Evolutionary conservation across 2,797 vertebrate genomes (phyloP), one percentile per base, ranked within the genome.

Genomic region (Heterohyrax brucei): DNA sequence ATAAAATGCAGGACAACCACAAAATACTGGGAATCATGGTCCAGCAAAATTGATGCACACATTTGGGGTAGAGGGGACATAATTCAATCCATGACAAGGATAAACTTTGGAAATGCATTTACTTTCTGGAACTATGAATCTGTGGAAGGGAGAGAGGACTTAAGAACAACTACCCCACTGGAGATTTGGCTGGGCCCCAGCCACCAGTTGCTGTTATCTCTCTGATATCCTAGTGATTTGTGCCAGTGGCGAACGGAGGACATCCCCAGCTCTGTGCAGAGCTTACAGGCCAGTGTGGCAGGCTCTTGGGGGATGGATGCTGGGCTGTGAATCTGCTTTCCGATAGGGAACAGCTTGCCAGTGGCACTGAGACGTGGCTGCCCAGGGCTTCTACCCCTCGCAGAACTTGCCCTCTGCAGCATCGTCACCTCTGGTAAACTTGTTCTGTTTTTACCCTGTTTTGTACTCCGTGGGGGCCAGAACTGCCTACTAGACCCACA

Each of bases 291-390:
- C 7, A 13, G 59, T 6, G 10, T 44, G 19, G 77, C 70, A 59
- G 53, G 28, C 2, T 39, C 68, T 7, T 56, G 3, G 1, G 1
- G 19, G 1, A 3, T 3, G 1, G 16, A 10, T 0, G 46, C 26
- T 24, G 53, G 21, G 56, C 59, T 46, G 2, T 9, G 59, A 22
- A 16, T 21, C n/a, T 24, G 16, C 10, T 2, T 16, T 64, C 87
- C 6, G 12, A 6, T 12, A 0, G 3, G 81, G 30, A 84, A 46
- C 26, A 56, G 61, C 81, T 81, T 39, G 56, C 4, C 24, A 26
- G 33, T n/a, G 39, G 87, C 68, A 4, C 44, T 16, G 18, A 64
- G 77, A 33, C 28, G 28, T 5, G 2, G 5, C 0, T 0, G 33
- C n/a, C 62, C 48, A 2, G 7, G 19, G 72, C 44, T n/a, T 21